Percentiles rank a stretch among this genome's conserved stretches.
phyloP scores from a whole-genome alignment of 2,888 invertebrate species.

The Sminthurinus aureus region DNA sequence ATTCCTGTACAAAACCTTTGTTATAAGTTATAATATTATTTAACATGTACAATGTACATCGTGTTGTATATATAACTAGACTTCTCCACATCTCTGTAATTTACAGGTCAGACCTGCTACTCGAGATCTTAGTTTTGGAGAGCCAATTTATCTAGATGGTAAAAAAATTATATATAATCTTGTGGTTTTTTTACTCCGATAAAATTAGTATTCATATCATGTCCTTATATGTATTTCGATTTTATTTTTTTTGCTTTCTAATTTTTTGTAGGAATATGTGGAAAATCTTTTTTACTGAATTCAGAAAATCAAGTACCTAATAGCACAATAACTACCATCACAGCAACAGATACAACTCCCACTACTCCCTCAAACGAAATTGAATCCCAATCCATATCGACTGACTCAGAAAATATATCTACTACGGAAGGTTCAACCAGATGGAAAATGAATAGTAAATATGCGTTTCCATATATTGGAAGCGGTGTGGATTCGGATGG shows the following conservation, averaged over 20 bases:
- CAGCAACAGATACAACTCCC: background rate
- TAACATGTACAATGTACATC: too few species aligned
- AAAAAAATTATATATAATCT: background rate
- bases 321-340: background rate
- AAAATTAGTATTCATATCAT: background rate
- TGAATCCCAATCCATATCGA: background rate
- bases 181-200: too few species aligned
- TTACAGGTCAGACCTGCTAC: slow-evolving; percentile 1
- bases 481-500: background rate
- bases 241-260: background rate
- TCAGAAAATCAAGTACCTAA: background rate
- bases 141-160: slow-evolving; percentile 27
- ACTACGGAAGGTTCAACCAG: background rate
- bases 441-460: slow-evolving; percentile 16
- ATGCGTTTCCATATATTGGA: background rate
- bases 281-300: slow-evolving; percentile 15
- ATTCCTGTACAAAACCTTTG: too few species aligned
- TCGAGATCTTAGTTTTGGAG: slow-evolving; percentile 17
- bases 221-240: background rate
- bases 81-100: too few species aligned
- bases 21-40: too few species aligned
- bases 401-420: background rate
- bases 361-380: background rate
- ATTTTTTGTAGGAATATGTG: slow-evolving; percentile 18
- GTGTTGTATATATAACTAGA: too few species aligned